Base-by-base conservation (phyloP, 2,113 vertebrate genomes). In the Poecile atricapillus region DNA sequence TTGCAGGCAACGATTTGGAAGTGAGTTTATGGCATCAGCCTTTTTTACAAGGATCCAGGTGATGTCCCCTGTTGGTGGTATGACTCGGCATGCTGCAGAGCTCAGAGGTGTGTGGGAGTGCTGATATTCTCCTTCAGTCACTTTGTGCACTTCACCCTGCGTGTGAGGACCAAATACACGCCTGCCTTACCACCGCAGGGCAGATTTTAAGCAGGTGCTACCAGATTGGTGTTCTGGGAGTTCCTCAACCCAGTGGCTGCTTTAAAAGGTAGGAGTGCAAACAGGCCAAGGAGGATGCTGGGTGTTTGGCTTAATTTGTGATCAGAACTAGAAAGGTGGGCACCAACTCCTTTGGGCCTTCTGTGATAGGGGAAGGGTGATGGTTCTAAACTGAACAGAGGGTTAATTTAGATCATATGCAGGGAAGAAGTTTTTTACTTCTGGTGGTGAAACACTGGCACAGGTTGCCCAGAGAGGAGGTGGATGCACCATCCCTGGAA, bases 201-300 rank as follows among this genome's bases (percentile, higher is more conserved):
- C 30, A 83, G 71, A 33, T 58, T 28, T 93, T 55, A 83, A 93
- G 70, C 65, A 85, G 63, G 79, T 80, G 67, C 37, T 92, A 53
- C 85, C 20, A 19, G 76, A 77, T 89, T 2, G 4, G 5, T 89
- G 73, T 74, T 83, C 41, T 64, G 76, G 49, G 62, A 92, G 85
- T 85, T 85, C 46, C 49, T n/a, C 46, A 79, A 65, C 46, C n/a
- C 67, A 62, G 22, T 73, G 50, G 67, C 71, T 83, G 67, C 67
- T 79, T 76, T n/a, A n/a, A 73, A 64, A 69, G 28, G 16, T 16
- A 3, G 24, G 33, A 64, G 16, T 39, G 62, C 63, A 56, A 84
- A 35, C 14, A 62, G 53, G 27, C 25, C 1, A 7, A 46, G 60
- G 77, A 85, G 35, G 37, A n/a, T 2, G 19, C 70, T n/a, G 20